A percentile compares a stretch with the other conserved stretches of the same genome.
These are phyloP conservation scores for Eubucco bourcierii DNA, from an alignment of 2,113 vertebrate genomes.

Conservation along the genomic window DNA sequence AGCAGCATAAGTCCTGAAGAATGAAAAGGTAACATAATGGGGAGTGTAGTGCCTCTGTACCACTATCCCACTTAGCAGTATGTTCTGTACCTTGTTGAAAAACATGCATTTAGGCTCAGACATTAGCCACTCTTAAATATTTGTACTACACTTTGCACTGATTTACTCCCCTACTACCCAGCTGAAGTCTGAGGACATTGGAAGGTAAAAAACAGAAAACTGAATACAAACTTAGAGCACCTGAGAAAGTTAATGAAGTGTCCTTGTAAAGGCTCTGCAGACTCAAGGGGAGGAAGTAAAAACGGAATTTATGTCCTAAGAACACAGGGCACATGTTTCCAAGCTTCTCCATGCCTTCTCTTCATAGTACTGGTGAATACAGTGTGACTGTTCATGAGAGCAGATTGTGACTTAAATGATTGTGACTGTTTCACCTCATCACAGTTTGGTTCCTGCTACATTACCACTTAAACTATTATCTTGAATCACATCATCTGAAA, in stretches of 20 bases:
- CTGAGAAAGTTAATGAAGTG: not conserved
- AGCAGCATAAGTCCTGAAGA: not conserved
- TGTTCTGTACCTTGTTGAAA: not conserved
- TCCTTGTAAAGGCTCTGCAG: not conserved
- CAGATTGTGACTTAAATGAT: rapidly evolving
- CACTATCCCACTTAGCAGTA: not conserved
- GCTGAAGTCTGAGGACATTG: not conserved
- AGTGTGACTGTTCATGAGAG: not conserved
- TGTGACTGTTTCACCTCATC: not conserved
- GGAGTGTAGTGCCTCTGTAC: not conserved
- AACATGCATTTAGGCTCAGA: not conserved
- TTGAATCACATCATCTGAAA: not conserved
- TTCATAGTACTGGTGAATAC: not conserved
- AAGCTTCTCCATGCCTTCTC: not conserved
- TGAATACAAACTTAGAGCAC: not conserved
- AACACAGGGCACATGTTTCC: not conserved
- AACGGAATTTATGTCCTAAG: not conserved
- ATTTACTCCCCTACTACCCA: not conserved
- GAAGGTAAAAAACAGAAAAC: not conserved
- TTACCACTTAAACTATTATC: not conserved
- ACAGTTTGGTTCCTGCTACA: not conserved
- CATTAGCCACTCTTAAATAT: not conserved
- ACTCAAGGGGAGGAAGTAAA: not conserved
- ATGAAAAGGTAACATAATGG: not conserved
- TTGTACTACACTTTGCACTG: not conserved